phyloP scores from a whole-genome alignment of 1,140 invertebrate genomes.

The Bombus vancouverensis region DNA sequence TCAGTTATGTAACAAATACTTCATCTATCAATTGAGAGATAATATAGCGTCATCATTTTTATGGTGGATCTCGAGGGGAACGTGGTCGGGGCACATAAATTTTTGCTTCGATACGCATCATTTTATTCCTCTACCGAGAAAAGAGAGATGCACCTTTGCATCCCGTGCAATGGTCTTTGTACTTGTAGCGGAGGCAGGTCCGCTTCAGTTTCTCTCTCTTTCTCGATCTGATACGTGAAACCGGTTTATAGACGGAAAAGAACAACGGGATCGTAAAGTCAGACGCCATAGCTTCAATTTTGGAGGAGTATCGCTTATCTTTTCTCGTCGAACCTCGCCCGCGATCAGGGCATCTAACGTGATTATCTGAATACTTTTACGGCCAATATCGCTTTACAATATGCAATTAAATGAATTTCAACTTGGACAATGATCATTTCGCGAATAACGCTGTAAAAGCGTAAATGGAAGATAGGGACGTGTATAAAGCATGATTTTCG shows the following conservation, averaged over 20 bases:
- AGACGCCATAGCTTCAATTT: slow-evolving; percentile 54
- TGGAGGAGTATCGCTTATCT: slow-evolving; percentile 37
- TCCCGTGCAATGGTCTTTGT: neutral
- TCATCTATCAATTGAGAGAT: neutral
- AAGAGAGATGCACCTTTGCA: slow-evolving; percentile 18
- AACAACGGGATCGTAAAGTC: slow-evolving; percentile 46
- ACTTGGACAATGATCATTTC: slow-evolving; percentile 7
- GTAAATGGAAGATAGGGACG: slow-evolving; percentile 5
- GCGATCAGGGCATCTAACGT: slow-evolving; percentile 27
- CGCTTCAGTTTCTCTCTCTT: slow-evolving; percentile 33
- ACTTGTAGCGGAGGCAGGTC: slow-evolving; percentile 9
- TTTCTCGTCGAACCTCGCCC: neutral
- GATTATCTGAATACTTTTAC: slow-evolving; percentile 40
- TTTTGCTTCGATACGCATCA: slow-evolving; percentile 20
- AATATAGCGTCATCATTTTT: neutral
- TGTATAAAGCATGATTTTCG: neutral
- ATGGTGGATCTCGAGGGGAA: neutral
- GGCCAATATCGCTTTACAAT: slow-evolving; percentile 11
- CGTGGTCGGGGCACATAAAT: slow-evolving; percentile 1
- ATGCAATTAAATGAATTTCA: slow-evolving; percentile 49
- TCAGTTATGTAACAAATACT: neutral
- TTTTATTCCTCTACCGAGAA: neutral
- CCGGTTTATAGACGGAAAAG: slow-evolving; percentile 50
- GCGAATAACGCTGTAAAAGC: neutral
- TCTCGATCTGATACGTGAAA: slow-evolving; percentile 40